Percentiles rank a stretch among this genome's conserved stretches.
These are phyloP conservation scores for Eledone cirrhosa DNA, from an alignment of 2,888 invertebrate genomes.

Conservation along the genomic window DNA sequence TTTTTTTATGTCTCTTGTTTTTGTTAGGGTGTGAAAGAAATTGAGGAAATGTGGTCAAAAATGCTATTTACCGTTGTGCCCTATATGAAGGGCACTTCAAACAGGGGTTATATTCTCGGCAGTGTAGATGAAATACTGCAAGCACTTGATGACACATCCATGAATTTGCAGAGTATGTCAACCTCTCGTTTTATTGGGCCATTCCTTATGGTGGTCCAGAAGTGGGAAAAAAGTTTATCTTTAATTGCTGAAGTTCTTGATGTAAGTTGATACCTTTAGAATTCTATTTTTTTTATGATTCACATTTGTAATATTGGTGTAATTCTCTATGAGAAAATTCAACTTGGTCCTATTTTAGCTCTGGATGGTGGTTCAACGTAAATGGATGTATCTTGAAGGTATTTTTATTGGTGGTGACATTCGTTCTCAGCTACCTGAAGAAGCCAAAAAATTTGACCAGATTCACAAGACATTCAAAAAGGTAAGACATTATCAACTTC, in stretches of 20 bases:
- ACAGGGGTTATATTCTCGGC: slow-evolving; percentile 83
- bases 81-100: slow-evolving; percentile 73
- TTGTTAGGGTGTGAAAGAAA: slow-evolving; percentile 77
- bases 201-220: slow-evolving; percentile 82
- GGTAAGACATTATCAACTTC: slow-evolving; percentile 65
- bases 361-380: slow-evolving; percentile 86
- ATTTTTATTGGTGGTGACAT: slow-evolving; percentile 93
- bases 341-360: slow-evolving; percentile 61
- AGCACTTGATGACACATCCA: slow-evolving; percentile 86
- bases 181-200: slow-evolving; percentile 82
- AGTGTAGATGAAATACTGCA: slow-evolving; percentile 84
- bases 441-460: slow-evolving; percentile 88
- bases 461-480: slow-evolving; percentile 83
- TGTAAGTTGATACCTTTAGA: slow-evolving; percentile 61
- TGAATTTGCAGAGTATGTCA: slow-evolving; percentile 88
- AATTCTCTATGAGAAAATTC: no score
- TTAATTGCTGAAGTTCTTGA: slow-evolving; percentile 86
- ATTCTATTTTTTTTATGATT: no score
- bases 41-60: slow-evolving; percentile 74
- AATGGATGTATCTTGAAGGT: slow-evolving; percentile 91
- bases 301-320: no score
- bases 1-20: neutral
- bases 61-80: slow-evolving; percentile 67
- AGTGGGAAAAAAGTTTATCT: slow-evolving; percentile 84
- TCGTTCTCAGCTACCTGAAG: slow-evolving; percentile 84